Evolutionary conservation across 2,888 invertebrate genomes (phyloP).

Genomic region (Drosophila monieri): DNA sequence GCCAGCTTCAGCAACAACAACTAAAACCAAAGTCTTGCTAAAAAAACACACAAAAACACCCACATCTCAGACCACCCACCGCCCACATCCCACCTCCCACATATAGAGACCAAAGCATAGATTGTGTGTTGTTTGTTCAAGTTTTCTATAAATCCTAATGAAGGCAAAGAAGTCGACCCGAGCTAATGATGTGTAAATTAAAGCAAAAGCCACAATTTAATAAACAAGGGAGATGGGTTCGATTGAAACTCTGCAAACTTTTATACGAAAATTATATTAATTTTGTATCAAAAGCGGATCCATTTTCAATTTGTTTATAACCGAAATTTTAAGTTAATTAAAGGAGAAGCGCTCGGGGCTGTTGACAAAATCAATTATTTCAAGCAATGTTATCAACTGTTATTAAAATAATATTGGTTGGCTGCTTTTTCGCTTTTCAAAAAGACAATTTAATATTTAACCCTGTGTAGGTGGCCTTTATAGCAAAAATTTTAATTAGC

Average conservation of each 20-base stretch:
- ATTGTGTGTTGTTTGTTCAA: conserved; percentile 38
- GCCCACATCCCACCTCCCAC: conserved; percentile 10
- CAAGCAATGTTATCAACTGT: neutral
- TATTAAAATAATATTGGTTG: neutral
- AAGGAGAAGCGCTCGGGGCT: neutral
- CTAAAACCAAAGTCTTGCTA: conserved; percentile 15
- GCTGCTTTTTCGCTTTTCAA: neutral
- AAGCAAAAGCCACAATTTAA: conserved; percentile 49
- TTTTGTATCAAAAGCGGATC: neutral
- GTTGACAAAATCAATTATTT: neutral
- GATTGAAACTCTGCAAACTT: neutral
- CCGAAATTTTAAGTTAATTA: neutral
- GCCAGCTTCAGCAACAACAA: neutral
- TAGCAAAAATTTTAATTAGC: conserved; percentile 19
- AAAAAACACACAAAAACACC: conserved; percentile 34
- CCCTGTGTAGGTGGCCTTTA: neutral
- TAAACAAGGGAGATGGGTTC: conserved; percentile 23
- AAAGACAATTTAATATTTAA: neutral
- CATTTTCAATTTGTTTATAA: conserved; percentile 3
- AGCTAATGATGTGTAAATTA: conserved; percentile 75
- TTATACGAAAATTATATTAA: neutral
- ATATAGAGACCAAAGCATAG: neutral
- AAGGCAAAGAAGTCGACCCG: conserved; percentile 53
- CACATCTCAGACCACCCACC: neutral
- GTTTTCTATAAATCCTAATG: conserved; percentile 69